phyloP scores from a whole-genome alignment of 1,140 invertebrate genomes.

The Bombus turneri region DNA sequence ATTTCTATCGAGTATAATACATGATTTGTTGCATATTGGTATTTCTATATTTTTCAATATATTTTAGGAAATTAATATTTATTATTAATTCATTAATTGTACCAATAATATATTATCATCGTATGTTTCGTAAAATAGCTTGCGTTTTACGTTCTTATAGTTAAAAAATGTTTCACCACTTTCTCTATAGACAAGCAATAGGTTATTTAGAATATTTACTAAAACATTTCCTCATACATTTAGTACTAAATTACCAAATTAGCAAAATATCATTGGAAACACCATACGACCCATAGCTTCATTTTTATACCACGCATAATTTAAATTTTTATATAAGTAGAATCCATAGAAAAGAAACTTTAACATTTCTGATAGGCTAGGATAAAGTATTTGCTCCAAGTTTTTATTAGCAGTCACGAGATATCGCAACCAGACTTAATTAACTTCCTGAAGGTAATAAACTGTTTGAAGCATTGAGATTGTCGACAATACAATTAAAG shows the following conservation, averaged over 20 bases:
- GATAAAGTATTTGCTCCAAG: neutral
- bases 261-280: neutral
- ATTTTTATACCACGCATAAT: neutral
- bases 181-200: neutral
- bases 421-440: neutral
- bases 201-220: neutral
- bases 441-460: neutral
- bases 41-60: neutral
- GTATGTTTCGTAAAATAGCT: neutral
- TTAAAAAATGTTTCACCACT: neutral
- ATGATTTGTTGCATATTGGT: too few species aligned
- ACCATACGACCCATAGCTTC: neutral
- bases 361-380: neutral
- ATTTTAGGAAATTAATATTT: neutral
- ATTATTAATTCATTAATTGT: neutral
- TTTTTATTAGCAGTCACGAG: neutral
- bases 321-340: neutral
- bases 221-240: neutral
- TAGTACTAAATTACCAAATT: neutral
- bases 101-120: neutral
- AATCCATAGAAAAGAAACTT: neutral
- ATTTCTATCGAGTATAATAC: too few species aligned
- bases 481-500: neutral
- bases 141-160: neutral
- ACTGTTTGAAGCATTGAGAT: neutral